Conservation (phyloP, 2,113 vertebrate species). For the Chaetodon auriga region DNA sequence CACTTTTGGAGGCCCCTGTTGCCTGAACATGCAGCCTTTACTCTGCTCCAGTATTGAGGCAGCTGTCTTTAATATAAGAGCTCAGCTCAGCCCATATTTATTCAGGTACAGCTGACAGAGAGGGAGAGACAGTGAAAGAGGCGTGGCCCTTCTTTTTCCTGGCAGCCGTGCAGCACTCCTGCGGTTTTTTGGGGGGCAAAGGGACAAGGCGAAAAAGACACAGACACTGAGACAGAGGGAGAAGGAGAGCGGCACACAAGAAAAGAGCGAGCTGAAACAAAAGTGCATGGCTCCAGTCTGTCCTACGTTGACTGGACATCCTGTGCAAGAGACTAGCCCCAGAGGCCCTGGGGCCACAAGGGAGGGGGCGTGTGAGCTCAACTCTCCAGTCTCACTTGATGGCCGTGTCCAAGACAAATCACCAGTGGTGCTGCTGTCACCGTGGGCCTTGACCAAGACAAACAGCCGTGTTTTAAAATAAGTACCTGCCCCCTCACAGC, state of each 20-base stretch:
- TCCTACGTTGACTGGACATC: slow-evolving; percentile 72
- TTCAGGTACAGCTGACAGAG: slow-evolving; percentile 82
- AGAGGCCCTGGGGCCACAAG: slow-evolving; percentile 48
- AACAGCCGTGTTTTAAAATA: slow-evolving; percentile 81
- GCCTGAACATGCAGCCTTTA: slow-evolving; percentile 67
- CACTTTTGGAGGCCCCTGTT: slow-evolving; percentile 65
- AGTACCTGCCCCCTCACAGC: slow-evolving; percentile 66
- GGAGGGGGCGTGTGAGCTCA: slow-evolving; percentile 57
- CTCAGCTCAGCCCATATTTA: slow-evolving; percentile 81
- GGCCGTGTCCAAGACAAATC: slow-evolving; percentile 84
- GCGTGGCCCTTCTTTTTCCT: slow-evolving; percentile 78
- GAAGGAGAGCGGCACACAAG: slow-evolving; percentile 30
- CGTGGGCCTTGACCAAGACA: slow-evolving; percentile 80
- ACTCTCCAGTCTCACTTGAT: slow-evolving; percentile 64
- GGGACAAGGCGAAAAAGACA: slow-evolving; percentile 75
- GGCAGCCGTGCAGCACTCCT: slow-evolving; percentile 74
- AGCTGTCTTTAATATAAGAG: slow-evolving; percentile 86
- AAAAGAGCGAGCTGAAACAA: slow-evolving; percentile 44
- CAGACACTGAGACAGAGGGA: slow-evolving; percentile 43
- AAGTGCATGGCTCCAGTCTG: slow-evolving; percentile 63
- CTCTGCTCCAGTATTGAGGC: slow-evolving; percentile 68
- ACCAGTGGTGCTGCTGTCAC: slow-evolving; percentile 81
- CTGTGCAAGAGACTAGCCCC: slow-evolving; percentile 56
- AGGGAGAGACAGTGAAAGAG: slow-evolving; percentile 63
- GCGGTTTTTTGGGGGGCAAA: slow-evolving; percentile 76